These are phyloP conservation scores for Neosalanx taihuensis DNA, from an alignment of 2,797 vertebrate genomes.

Conservation along the genomic window DNA sequence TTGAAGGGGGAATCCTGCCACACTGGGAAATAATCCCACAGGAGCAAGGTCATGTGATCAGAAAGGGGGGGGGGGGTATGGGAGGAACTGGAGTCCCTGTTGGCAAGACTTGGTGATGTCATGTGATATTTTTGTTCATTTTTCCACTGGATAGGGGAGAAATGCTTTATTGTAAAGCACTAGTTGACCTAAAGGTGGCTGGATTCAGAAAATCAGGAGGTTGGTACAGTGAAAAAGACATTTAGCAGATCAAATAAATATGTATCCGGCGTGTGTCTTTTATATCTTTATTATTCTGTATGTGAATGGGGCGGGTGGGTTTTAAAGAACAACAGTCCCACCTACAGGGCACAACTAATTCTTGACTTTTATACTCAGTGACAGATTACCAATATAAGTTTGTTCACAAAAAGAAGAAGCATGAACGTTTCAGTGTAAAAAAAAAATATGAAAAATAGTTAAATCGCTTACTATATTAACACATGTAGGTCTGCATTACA, in stretches of 20 bases:
- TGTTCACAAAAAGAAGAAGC: neutral
- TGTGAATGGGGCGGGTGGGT: neutral
- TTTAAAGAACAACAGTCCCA: slow-evolving; percentile 33
- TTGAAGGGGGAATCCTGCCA: slow-evolving; percentile 38
- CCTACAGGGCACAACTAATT: slow-evolving; percentile 42
- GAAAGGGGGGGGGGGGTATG: slow-evolving; percentile 11
- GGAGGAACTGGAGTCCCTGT: slow-evolving; percentile 29
- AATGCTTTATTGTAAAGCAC: neutral
- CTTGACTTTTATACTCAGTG: neutral
- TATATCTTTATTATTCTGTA: neutral
- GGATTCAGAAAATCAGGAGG: neutral
- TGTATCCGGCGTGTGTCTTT: neutral
- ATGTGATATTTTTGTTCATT: slow-evolving; percentile 8
- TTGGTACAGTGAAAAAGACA: neutral
- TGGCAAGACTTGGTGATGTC: slow-evolving; percentile 31
- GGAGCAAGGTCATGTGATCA: slow-evolving; percentile 54
- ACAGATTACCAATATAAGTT: neutral
- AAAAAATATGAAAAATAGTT: neutral
- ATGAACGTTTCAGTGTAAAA: neutral
- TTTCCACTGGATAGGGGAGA: neutral
- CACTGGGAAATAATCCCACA: slow-evolving; percentile 46
- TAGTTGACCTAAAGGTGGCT: neutral
- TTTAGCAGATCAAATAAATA: neutral
- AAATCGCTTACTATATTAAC: too few relatives aligned
- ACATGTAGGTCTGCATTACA: neutral